Conservation (phyloP, 2,113 vertebrate genomes). For the Pedionomus torquatus region DNA sequence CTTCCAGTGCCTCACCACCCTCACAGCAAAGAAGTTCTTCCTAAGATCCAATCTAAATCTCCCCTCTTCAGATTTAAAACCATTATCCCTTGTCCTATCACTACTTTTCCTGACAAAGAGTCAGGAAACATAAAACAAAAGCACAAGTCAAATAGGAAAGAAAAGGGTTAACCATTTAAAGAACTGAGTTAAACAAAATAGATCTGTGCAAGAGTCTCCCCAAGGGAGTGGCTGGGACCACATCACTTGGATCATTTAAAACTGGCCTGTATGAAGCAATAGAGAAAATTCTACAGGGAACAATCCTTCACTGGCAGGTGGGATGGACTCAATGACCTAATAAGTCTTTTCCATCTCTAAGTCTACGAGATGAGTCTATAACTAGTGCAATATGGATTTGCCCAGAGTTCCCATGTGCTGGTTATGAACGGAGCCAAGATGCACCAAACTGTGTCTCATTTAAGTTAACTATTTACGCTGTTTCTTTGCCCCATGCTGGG, state of each 20-base stretch:
- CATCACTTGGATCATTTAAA: constrained; percentile 57
- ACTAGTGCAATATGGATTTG: constrained; percentile 23
- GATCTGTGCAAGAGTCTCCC: constrained; percentile 28
- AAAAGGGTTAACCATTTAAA: constrained; percentile 55
- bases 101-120: no score
- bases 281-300: constrained; percentile 43
- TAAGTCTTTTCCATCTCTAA: constrained; percentile 33
- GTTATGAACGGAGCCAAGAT: neutral
- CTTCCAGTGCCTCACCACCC: no score
- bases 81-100: no score
- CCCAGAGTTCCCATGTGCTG: neutral
- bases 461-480: neutral
- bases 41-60: no score
- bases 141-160: neutral
- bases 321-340: constrained; percentile 41
- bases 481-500: neutral
- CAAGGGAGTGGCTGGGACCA: constrained; percentile 47
- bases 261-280: constrained; percentile 35
- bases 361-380: constrained; percentile 18
- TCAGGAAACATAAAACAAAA: neutral
- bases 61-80: no score
- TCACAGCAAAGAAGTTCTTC: no score
- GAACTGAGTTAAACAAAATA: constrained; percentile 14
- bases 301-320: constrained; percentile 63
- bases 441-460: constrained; percentile 10